Conservation (phyloP, 2,888 invertebrate species). For the Mayetiola destructor region DNA sequence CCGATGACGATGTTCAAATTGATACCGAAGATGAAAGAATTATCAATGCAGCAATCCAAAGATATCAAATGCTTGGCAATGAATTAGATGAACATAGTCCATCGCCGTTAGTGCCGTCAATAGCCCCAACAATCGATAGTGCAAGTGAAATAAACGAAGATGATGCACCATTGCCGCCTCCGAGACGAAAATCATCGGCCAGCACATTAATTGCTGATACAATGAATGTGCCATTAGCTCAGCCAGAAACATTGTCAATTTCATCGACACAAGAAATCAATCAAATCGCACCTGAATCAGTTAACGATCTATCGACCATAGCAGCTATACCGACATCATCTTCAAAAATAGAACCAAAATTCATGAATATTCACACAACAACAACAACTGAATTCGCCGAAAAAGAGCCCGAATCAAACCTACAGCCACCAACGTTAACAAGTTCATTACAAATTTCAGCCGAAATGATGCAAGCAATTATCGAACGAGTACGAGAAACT, state of each 20-base stretch:
- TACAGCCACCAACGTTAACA: constrained; percentile 46
- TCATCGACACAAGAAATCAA: background rate
- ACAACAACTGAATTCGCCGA: background rate
- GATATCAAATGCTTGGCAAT: constrained; percentile 14
- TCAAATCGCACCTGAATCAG: background rate
- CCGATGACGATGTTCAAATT: background rate
- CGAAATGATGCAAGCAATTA: constrained; percentile 51
- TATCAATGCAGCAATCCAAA: constrained; percentile 12
- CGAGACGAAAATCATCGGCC: constrained; percentile 18
- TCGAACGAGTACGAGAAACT: constrained; percentile 35
- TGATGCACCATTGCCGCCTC: constrained; percentile 16
- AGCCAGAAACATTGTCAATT: constrained; percentile 4
- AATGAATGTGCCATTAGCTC: background rate
- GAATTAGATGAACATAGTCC: background rate
- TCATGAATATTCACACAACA: background rate
- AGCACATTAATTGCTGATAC: background rate
- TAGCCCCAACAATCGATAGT: background rate
- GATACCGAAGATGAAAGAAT: constrained; percentile 14
- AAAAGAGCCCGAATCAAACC: constrained; percentile 50
- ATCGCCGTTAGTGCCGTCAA: background rate
- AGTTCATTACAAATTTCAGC: constrained; percentile 54
- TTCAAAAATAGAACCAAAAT: background rate
- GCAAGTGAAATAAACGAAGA: background rate
- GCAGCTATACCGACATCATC: background rate
- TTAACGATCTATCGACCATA: background rate